These are phyloP conservation scores for Lepidostoma basale DNA, from an alignment of 1,140 invertebrate genomes.

Conservation along the genomic window DNA sequence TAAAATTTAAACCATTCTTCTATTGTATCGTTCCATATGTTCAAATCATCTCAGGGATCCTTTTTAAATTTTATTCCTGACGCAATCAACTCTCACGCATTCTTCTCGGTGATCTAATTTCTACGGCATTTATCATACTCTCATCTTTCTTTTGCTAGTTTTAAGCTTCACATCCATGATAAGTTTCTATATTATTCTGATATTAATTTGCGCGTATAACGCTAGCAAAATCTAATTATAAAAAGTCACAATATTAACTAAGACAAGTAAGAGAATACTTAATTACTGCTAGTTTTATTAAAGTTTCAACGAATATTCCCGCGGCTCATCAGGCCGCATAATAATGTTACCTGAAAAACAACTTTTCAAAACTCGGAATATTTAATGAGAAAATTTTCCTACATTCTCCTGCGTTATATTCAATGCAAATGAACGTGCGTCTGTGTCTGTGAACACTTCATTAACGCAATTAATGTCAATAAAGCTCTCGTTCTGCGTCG, in stretches of 20 bases:
- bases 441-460: constrained; percentile 29
- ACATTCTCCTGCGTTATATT: constrained; percentile 8
- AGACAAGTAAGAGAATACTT: background rate
- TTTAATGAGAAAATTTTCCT: background rate
- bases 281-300: background rate
- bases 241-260: background rate
- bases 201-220: background rate
- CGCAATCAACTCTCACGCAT: too few species aligned
- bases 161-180: too few species aligned
- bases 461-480: constrained; percentile 44
- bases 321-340: constrained; percentile 11
- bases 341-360: constrained; percentile 13
- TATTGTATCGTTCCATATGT: too few species aligned
- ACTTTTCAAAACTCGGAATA: background rate
- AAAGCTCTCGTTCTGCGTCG: constrained; percentile 36
- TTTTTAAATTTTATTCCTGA: too few species aligned
- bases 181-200: background rate
- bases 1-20: too few species aligned
- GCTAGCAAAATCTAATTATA: background rate
- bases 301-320: background rate
- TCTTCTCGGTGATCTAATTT: too few species aligned
- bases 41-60: too few species aligned
- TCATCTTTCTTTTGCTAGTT: too few species aligned
- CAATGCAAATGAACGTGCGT: constrained; percentile 36
- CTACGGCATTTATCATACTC: too few species aligned